phyloP scores from a whole-genome alignment of 2,797 vertebrate genomes.

The Triplophysa bombifrons region DNA sequence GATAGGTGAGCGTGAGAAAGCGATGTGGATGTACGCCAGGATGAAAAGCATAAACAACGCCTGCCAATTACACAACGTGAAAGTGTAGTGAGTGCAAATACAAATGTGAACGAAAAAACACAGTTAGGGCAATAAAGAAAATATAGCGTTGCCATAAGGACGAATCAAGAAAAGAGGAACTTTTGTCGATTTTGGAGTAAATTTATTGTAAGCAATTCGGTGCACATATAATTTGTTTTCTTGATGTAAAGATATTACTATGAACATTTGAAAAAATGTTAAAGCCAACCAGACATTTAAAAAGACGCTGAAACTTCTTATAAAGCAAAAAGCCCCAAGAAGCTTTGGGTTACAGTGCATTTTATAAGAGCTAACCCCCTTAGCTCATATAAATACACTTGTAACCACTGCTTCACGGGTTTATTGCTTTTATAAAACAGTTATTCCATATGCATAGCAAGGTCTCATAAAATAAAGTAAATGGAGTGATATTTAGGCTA shows the following conservation, averaged over 20 bases:
- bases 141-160: neutral
- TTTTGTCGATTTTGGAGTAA: neutral
- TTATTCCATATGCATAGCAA: too few species aligned
- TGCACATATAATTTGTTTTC: neutral
- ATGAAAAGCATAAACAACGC: constrained; percentile 96
- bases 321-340: too few species aligned
- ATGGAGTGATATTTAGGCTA: too few species aligned
- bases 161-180: neutral
- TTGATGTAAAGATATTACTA: neutral
- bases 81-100: neutral
- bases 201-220: neutral
- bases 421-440: too few species aligned
- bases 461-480: too few species aligned
- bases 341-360: too few species aligned
- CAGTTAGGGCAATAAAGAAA: neutral
- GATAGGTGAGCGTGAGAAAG: constrained; percentile 95
- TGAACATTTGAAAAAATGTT: neutral
- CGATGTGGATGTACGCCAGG: constrained; percentile 96
- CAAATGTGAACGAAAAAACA: neutral
- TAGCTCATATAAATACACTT: too few species aligned
- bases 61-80: constrained; percentile 64
- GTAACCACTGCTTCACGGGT: too few species aligned
- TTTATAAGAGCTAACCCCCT: too few species aligned
- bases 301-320: too few species aligned
- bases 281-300: neutral